Conservation (phyloP, 2,888 invertebrate species). For the Camptogramma bilineatum region DNA sequence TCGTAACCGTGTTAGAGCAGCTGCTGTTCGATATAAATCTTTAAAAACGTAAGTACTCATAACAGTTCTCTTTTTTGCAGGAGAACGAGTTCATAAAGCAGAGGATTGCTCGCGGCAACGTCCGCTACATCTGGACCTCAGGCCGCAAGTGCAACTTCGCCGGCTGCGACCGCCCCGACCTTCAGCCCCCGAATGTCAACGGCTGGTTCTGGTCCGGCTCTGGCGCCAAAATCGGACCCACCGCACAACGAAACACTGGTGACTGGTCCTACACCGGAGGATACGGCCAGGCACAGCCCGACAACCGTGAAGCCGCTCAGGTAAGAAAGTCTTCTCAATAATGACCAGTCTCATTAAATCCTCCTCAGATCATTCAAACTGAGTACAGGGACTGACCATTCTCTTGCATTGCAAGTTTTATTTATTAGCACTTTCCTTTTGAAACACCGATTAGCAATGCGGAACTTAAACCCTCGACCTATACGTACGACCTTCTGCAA, state of each 20-base stretch:
- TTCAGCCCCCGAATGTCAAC: slow-evolving; percentile 93
- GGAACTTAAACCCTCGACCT: slow-evolving; percentile 23
- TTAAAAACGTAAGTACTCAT: not conserved
- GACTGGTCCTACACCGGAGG: slow-evolving; percentile 96
- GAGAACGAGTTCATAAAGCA: slow-evolving; percentile 96
- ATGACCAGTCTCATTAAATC: not conserved
- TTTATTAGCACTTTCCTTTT: slow-evolving; percentile 1
- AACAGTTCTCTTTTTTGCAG: slow-evolving; percentile 48
- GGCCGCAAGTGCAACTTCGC: slow-evolving; percentile 97
- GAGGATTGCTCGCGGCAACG: slow-evolving; percentile 91
- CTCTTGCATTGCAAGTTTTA: not conserved
- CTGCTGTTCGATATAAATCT: not conserved
- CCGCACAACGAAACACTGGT: slow-evolving; percentile 94
- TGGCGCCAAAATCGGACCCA: slow-evolving; percentile 95
- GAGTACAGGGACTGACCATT: not conserved
- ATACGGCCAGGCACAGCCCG: slow-evolving; percentile 94
- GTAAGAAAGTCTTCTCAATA: slow-evolving; percentile 66
- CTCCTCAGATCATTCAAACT: not conserved
- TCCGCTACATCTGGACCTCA: slow-evolving; percentile 95
- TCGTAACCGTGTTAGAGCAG: no score
- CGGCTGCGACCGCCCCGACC: slow-evolving; percentile 92
- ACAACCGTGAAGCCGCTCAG: slow-evolving; percentile 95
- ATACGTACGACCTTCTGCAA: not conserved
- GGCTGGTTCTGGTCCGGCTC: slow-evolving; percentile 98
- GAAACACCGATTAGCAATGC: slow-evolving; percentile 15